Evolutionary conservation across 2,888 invertebrate species (phyloP).

Genomic region (Diarsia dahlii): DNA sequence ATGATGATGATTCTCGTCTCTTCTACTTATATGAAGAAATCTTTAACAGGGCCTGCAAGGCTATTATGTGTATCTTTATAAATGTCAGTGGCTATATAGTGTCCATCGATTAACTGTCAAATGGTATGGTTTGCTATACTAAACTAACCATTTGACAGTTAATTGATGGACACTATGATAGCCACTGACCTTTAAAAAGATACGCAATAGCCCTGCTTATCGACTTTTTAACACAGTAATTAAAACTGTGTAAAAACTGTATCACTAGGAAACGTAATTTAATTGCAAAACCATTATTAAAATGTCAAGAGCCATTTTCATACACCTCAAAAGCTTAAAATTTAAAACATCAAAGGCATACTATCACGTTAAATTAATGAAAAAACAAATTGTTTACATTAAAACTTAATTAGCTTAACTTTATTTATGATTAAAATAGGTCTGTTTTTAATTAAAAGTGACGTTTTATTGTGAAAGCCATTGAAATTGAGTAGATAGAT

Average conservation of each 20-base stretch:
- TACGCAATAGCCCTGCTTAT: too few relatives aligned
- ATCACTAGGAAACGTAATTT: background rate
- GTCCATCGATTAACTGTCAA: too few relatives aligned
- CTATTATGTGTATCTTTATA: too few relatives aligned
- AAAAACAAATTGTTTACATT: slow-evolving; percentile 16
- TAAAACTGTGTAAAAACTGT: too few relatives aligned
- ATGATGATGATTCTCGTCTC: too few relatives aligned
- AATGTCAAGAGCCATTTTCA: background rate
- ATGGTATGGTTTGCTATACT: too few relatives aligned
- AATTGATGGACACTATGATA: too few relatives aligned
- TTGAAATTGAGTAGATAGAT: background rate
- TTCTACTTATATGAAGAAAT: too few relatives aligned
- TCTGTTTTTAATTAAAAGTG: background rate
- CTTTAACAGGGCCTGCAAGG: too few relatives aligned
- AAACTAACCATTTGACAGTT: too few relatives aligned
- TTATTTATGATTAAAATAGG: slow-evolving; percentile 27
- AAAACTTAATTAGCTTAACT: slow-evolving; percentile 14
- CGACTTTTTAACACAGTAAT: background rate
- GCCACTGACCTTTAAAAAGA: too few relatives aligned
- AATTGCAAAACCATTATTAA: background rate
- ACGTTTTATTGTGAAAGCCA: background rate
- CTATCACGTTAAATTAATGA: slow-evolving; percentile 37
- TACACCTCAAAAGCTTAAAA: background rate
- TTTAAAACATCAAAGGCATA: slow-evolving; percentile 15
- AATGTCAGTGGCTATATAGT: too few relatives aligned